Evolutionary conservation across 2,797 vertebrate genomes (phyloP).

Genomic region (Sebastes goodei): DNA sequence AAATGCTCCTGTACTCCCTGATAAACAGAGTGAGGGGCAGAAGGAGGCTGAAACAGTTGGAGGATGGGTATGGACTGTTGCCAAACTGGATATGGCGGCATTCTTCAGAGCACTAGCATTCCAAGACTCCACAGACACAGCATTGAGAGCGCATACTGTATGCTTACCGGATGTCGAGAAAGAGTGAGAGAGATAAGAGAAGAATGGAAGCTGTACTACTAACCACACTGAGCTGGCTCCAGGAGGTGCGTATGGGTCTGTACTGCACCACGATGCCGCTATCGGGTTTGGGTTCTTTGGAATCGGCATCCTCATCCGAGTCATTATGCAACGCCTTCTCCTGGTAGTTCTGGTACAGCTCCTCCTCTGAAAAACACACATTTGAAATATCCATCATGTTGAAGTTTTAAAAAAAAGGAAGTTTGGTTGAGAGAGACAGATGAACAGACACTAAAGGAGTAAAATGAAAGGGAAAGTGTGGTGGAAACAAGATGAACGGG

Average conservation of each 20-base stretch:
- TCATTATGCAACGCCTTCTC: constrained; percentile 96
- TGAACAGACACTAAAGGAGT: background rate
- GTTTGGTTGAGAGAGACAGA: background rate
- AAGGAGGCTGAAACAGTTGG: constrained; percentile 42
- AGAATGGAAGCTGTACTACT: constrained; percentile 53
- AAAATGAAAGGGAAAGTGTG: background rate
- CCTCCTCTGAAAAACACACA: constrained; percentile 86
- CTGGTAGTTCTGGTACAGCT: constrained; percentile 97
- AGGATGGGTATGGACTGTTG: constrained; percentile 57
- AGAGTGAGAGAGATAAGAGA: background rate
- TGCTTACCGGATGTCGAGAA: constrained; percentile 9
- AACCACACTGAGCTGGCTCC: constrained; percentile 95
- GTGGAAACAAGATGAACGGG: constrained; percentile 15
- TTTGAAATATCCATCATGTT: background rate
- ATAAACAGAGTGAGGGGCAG: constrained; percentile 36
- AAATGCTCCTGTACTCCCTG: constrained; percentile 43
- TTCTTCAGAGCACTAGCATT: constrained; percentile 73
- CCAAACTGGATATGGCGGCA: constrained; percentile 71
- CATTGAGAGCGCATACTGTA: background rate
- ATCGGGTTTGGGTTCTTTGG: constrained; percentile 82
- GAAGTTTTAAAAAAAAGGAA: background rate
- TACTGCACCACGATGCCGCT: constrained; percentile 88
- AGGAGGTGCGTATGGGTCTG: constrained; percentile 90
- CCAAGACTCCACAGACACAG: constrained; percentile 31
- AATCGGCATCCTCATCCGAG: constrained; percentile 92